These are phyloP conservation scores for Phymastichus coffea DNA, from an alignment of 1,140 invertebrate genomes.

Conservation along the genomic window DNA sequence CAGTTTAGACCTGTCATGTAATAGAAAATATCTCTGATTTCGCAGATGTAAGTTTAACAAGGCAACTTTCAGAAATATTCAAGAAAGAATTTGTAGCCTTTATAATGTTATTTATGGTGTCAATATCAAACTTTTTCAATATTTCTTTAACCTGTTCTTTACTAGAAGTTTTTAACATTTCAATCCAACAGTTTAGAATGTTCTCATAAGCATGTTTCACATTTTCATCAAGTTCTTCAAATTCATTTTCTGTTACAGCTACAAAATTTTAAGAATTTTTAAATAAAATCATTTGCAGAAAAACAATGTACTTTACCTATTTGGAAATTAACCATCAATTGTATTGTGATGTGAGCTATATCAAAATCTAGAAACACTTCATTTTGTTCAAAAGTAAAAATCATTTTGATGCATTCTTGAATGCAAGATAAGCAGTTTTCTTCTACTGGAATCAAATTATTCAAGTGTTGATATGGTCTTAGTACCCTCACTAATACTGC, in stretches of 20 bases:
- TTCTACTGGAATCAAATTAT: constrained; percentile 33
- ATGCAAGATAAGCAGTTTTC: constrained; percentile 31
- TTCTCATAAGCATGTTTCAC: constrained; percentile 30
- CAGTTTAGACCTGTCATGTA: no score
- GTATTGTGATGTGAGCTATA: no score
- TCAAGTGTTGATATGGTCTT: constrained; percentile 28
- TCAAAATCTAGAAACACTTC: constrained; percentile 24
- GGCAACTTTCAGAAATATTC: neutral
- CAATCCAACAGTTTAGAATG: constrained; percentile 37
- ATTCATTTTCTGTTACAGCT: constrained; percentile 26
- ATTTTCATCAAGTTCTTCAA: constrained; percentile 24
- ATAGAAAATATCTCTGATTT: neutral
- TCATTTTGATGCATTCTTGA: constrained; percentile 34
- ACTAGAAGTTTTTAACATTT: constrained; percentile 30
- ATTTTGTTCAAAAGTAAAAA: constrained; percentile 33
- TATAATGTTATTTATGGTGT: constrained; percentile 3
- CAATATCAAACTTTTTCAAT: constrained; percentile 27
- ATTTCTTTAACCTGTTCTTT: constrained; percentile 31
- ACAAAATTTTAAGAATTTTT: neutral
- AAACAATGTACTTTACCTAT: constrained; percentile 24
- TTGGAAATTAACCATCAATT: constrained; percentile 31
- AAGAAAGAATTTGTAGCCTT: constrained; percentile 7
- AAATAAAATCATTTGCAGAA: neutral
- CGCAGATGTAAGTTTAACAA: neutral
- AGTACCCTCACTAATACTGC: constrained; percentile 35